Percentiles rank a stretch among this genome's conserved stretches.
phyloP scores from a whole-genome alignment of 92 coral and sea anemone species.

The Desmophyllum pertusum region DNA sequence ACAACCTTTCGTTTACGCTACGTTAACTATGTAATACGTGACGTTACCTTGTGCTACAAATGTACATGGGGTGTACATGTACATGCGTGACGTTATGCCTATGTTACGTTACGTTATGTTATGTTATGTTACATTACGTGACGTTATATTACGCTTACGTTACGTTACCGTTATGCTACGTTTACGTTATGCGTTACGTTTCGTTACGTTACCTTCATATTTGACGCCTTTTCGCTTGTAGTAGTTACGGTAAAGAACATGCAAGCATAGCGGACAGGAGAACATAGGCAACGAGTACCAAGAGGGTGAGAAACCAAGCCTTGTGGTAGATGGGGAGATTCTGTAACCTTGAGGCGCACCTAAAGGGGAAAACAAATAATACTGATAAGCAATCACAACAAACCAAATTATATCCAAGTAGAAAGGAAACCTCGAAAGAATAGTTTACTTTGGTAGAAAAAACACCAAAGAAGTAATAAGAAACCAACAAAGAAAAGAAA shows the following conservation, averaged over 20 bases:
- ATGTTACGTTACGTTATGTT: neutral
- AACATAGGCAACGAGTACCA: constrained; percentile 7
- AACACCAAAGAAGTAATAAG: too few relatives aligned
- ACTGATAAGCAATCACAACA: too few relatives aligned
- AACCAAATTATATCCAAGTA: neutral
- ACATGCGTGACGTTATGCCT: too few relatives aligned
- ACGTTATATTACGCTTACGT: neutral
- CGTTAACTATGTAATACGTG: too few relatives aligned
- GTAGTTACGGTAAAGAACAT: constrained; percentile 9
- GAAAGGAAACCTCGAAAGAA: neutral
- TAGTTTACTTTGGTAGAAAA: too few relatives aligned
- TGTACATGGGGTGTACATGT: too few relatives aligned
- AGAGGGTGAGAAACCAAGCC: constrained; percentile 24
- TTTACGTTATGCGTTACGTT: too few relatives aligned
- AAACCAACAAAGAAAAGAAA: too few relatives aligned
- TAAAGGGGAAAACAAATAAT: neutral
- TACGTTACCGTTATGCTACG: neutral
- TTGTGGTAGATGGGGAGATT: neutral
- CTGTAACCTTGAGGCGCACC: neutral
- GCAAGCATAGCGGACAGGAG: neutral
- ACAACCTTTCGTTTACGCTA: too few relatives aligned
- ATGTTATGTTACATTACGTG: neutral
- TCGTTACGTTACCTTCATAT: constrained; percentile 16
- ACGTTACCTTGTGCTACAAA: neutral
- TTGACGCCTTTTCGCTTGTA: constrained; percentile 14